Evolutionary conservation across 2,113 vertebrate genomes (phyloP).

Genomic region (Rhineura floridana): DNA sequence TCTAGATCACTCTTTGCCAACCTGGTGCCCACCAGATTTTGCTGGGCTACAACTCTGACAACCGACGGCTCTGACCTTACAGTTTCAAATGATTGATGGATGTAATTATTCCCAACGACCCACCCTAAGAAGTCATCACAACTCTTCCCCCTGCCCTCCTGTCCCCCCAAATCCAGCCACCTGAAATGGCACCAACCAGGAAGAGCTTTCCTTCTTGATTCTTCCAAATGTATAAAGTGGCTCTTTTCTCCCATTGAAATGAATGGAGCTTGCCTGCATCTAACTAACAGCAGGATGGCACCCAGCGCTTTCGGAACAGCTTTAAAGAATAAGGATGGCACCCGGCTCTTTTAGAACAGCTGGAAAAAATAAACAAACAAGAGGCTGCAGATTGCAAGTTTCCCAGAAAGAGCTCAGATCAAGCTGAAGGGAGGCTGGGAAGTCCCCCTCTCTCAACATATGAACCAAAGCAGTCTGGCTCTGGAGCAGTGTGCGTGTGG

Average conservation of each 20-base stretch:
- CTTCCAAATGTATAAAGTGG: not conserved
- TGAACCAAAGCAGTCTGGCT: not conserved
- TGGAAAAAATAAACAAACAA: no score
- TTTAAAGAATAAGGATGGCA: no score
- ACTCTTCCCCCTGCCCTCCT: no score
- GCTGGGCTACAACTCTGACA: no score
- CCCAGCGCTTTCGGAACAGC: no score
- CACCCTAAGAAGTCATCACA: no score
- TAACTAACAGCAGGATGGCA: no score
- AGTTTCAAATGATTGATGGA: not conserved
- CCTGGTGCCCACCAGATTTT: no score
- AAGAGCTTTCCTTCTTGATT: not conserved
- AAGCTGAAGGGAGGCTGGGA: not conserved
- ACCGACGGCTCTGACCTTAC: not conserved
- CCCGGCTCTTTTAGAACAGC: no score
- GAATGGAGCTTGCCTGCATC: no score
- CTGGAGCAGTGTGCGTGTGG: fast-evolving
- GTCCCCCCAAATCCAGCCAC: not conserved
- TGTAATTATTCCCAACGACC: not conserved
- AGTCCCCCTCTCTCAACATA: not conserved
- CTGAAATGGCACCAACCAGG: not conserved
- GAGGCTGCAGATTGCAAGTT: not conserved
- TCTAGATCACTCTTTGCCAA: no score
- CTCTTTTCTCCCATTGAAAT: not conserved
- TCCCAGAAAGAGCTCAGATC: not conserved